phyloP scores from a whole-genome alignment of 2,888 invertebrate genomes.

The Ornithoptera alexandrae region DNA sequence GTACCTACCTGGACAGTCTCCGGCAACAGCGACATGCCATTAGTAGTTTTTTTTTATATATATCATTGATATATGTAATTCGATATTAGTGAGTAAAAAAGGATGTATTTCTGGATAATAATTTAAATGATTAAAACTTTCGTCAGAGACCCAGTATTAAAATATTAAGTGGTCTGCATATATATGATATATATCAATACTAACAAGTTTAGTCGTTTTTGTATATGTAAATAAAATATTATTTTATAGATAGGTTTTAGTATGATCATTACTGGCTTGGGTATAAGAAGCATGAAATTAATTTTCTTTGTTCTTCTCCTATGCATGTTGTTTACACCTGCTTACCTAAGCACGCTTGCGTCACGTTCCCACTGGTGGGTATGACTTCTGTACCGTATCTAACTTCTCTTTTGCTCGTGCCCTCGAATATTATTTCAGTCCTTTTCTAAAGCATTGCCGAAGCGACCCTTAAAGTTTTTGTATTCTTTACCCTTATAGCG shows the following conservation, averaged over 20 bases:
- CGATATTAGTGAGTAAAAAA: too few relatives aligned
- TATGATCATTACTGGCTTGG: slow-evolving; percentile 1
- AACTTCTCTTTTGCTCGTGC: slow-evolving; percentile 52
- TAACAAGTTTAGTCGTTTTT: background rate
- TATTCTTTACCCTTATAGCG: slow-evolving; percentile 70
- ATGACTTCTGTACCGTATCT: slow-evolving; percentile 65
- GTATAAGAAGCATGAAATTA: slow-evolving; percentile 46
- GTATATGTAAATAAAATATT: background rate
- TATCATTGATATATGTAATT: too few relatives aligned
- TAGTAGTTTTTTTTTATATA: too few relatives aligned
- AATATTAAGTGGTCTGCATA: background rate
- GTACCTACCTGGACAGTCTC: too few relatives aligned
- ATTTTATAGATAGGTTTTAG: too few relatives aligned
- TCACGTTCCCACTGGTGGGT: slow-evolving; percentile 66
- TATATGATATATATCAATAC: background rate
- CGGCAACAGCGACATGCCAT: too few relatives aligned
- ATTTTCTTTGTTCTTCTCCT: slow-evolving; percentile 64
- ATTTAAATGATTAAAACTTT: background rate
- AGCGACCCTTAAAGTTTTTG: slow-evolving; percentile 62
- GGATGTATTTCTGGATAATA: too few relatives aligned
- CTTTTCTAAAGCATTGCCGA: slow-evolving; percentile 46
- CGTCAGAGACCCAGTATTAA: background rate
- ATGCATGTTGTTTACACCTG: slow-evolving; percentile 68
- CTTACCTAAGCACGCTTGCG: slow-evolving; percentile 62
- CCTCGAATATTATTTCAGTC: slow-evolving; percentile 42